Base-by-base conservation (phyloP, 2,113 vertebrate species). In the Entomyzon cyanotis region DNA sequence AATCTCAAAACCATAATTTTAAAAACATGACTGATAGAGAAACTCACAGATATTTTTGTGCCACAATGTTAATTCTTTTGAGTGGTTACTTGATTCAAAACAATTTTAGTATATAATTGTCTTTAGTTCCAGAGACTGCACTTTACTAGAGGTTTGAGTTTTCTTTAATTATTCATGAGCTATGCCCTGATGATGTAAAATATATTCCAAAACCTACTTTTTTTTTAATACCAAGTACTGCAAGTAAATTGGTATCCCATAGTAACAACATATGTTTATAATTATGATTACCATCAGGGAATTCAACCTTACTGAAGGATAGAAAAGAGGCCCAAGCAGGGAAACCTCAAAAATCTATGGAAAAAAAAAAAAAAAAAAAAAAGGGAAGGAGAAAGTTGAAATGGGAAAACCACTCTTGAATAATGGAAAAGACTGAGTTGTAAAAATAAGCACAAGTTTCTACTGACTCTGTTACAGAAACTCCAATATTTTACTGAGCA, bases 221-320 rank as follows among this genome's bases (percentile, higher is more conserved):
- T 60, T 56, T 78, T 93, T 78, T 76, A 87, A 92, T 96, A 94
- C 79, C 87, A 90, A 94, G 89, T 83, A 79, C 94, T 96, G 76
- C 89, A 95, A 97, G 94, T 96, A 93, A 94, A 90, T 92, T 98
- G 94, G 97, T 97, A 97, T 96, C 96, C 92, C 94, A 97, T 88
- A 96, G 94, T 95, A 97, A 95, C 89, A 94, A 93, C 98, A 98
- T 98, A 94, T 98, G 98, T 97, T 98, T 98, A 95, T 96, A 97
- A 98, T 98, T 98, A 98, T 86, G 95, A 97, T 97, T 93, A 96
- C 97, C 97, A 95, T 96, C 93, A 94, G 97, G 97, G 98, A 98
- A 98, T 96, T 98, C 97, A 97, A 64, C 94, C 94, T 97, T 89
- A 97, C 96, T 70, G 90, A 96, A 96, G 96, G 95, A 97, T 84